phyloP scores from a whole-genome alignment of 2,797 vertebrate species.

The Squalus acanthias region DNA sequence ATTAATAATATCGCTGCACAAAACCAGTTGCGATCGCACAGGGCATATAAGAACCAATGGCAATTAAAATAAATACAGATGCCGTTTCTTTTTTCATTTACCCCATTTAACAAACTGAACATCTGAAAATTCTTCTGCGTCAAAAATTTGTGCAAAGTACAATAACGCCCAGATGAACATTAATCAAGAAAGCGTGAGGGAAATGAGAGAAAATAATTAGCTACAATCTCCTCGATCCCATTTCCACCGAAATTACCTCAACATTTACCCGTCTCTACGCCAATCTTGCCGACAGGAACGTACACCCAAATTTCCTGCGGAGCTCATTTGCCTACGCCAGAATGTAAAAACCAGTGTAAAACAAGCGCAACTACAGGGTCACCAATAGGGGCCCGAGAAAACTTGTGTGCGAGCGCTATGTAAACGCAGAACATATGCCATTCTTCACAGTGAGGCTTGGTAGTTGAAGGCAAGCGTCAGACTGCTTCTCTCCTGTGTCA shows the following conservation, averaged over 20 bases:
- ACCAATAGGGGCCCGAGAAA: no score
- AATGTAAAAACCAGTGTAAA: no score
- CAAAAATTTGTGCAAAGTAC: background rate
- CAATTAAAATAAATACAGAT: background rate
- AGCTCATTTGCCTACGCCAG: no score
- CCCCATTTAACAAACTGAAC: background rate
- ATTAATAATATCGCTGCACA: background rate
- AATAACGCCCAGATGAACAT: background rate
- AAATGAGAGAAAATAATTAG: background rate
- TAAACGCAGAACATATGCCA: no score
- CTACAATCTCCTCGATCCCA: background rate
- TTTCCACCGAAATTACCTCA: background rate
- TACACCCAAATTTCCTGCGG: background rate
- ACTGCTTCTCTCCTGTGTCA: no score
- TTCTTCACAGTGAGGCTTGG: no score
- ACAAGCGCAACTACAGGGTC: no score
- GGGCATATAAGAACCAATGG: background rate
- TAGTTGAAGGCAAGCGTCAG: no score
- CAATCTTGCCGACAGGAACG: background rate
- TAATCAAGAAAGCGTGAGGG: background rate
- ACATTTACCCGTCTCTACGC: background rate
- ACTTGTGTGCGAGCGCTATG: no score
- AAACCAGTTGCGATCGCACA: background rate
- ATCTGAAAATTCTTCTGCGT: background rate
- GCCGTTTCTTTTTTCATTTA: background rate